A percentile compares a stretch with the other conserved stretches of the same genome.
Conservation (phyloP, 2,797 vertebrate species). For the Tadarida brasiliensis region DNA sequence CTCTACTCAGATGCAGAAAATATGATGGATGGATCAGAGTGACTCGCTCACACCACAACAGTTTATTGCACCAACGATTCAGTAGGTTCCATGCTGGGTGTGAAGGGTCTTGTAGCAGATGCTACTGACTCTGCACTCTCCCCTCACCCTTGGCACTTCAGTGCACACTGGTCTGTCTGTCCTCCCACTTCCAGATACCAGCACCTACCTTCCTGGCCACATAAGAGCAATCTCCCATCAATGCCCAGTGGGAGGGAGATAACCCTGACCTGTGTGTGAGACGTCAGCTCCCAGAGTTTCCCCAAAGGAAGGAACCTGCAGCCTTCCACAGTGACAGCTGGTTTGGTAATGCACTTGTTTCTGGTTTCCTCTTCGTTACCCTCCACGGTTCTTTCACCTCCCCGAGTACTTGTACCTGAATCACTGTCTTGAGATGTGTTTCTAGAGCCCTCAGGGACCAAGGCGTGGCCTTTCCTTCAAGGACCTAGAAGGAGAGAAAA, state of each 20-base stretch:
- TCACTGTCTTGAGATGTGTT: not conserved
- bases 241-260: rapidly evolving
- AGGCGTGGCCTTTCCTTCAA: not conserved
- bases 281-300: not conserved
- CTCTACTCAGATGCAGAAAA: not conserved
- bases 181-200: not conserved
- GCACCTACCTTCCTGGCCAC: too few relatives aligned
- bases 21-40: not conserved
- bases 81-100: too few relatives aligned
- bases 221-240: not conserved
- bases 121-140: rapidly evolving
- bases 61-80: not conserved
- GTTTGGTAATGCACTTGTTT: not conserved
- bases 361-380: not conserved
- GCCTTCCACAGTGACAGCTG: rapidly evolving
- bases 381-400: not conserved
- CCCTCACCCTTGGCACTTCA: too few relatives aligned
- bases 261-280: not conserved
- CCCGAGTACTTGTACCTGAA: not conserved
- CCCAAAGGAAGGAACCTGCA: not conserved
- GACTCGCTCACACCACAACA: not conserved
- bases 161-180: not conserved
- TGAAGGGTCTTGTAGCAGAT: not conserved
- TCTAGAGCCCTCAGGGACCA: not conserved
- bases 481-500: not conserved